Base-by-base conservation (phyloP, 1,140 invertebrate genomes). In the Schlechtendalia chinensis region DNA sequence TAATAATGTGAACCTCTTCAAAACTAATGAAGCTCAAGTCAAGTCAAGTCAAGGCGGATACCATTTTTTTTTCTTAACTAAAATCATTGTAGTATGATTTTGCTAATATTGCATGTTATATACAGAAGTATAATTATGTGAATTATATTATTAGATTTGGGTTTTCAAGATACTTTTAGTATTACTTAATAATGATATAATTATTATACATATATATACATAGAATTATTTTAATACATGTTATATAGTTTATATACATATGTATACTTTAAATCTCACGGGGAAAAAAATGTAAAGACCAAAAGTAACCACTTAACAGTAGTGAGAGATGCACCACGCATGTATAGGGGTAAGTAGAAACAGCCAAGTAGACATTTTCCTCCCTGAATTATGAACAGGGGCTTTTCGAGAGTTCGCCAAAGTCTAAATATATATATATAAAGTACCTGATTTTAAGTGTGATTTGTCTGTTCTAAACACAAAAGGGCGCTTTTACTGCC, bases 391-490 rank as follows among this genome's bases (percentile, higher is more conserved):
- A 50, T 59, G 56, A 59, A 58, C 56, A 22, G 54, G 39, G 24
- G 72, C 53, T 77, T 77, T 58, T 77, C 32, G 39, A 79, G 24
- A 79, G 75, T 63, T 50, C 11, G 8, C 75, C 32, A 22, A 59
- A 63, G 54, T 79, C 32, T 45, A 39, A 39, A 54, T 59, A 45
- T 14, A n/a, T 75, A 22, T 16, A 39, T 47, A 58, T 75, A 39
- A 79, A 79, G 75, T 61, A 63, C 75, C 75, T 79, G 54, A 63
- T 79, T 79, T 79, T 79, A 79, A 79, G 75, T 79, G 75, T 79
- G 75, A 79, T 79, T 79, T 61, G 56, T 79, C 75, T 63, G 75
- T 79, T 61, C 39, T 79, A 79, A 79, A 79, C 75, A 79, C 75
- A 79, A 79, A 79, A 79, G 75, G 22, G 56, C 39, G 32, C 58